phyloP scores from a whole-genome alignment of 2,113 vertebrate species.

The Camelus bactrianus region DNA sequence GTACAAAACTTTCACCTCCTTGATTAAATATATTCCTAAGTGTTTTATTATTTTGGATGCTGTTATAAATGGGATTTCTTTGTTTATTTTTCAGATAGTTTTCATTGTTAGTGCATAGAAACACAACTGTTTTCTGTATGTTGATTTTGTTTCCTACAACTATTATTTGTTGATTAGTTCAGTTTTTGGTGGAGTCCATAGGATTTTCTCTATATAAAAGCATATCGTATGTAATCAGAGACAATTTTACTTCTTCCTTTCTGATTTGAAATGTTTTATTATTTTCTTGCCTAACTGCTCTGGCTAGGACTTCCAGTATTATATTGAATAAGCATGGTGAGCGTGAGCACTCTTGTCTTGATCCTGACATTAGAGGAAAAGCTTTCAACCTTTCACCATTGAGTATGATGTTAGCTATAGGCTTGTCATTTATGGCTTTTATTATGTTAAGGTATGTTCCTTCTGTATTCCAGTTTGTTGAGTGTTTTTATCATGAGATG shows the following conservation, averaged over 20 bases:
- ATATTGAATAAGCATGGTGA: background rate
- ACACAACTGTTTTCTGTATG: background rate
- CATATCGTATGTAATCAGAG: background rate
- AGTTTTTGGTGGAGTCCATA: background rate
- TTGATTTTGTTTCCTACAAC: background rate
- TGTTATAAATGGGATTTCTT: background rate
- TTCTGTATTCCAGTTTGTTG: background rate
- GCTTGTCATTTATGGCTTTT: background rate
- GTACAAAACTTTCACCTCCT: background rate
- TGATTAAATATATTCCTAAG: background rate
- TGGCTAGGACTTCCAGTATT: background rate
- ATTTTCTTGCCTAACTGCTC: background rate
- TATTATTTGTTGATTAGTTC: background rate
- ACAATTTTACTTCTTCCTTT: background rate
- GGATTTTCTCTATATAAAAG: background rate
- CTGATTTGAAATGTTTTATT: background rate
- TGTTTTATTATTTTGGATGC: background rate
- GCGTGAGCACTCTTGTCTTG: background rate
- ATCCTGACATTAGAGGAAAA: background rate
- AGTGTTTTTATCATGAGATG: background rate
- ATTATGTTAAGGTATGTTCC: background rate
- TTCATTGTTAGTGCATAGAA: background rate
- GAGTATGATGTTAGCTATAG: background rate
- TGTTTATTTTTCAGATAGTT: background rate
- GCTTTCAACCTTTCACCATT: background rate